Evolutionary conservation across 2,113 vertebrate genomes (phyloP).

Genomic region (Ceyx margarethae): DNA sequence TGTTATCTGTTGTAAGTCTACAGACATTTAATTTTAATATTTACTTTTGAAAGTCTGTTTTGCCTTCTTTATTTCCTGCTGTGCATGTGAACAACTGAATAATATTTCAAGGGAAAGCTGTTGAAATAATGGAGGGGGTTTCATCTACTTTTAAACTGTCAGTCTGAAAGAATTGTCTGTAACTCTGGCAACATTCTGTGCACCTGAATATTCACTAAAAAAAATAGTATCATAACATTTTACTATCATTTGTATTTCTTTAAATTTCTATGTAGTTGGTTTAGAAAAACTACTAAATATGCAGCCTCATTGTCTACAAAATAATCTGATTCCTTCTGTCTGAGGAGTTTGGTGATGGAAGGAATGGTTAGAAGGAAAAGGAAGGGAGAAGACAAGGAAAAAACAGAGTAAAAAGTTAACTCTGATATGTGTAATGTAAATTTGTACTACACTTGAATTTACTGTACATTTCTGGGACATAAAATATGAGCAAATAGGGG

Average conservation of each 20-base stretch:
- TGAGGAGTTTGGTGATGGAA: background rate
- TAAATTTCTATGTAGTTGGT: background rate
- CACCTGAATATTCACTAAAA: background rate
- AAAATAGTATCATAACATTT: conserved; percentile 1
- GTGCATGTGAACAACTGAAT: conserved; percentile 51
- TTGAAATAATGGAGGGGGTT: background rate
- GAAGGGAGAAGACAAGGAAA: background rate
- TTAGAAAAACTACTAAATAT: background rate
- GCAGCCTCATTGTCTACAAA: background rate
- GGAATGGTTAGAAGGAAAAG: background rate
- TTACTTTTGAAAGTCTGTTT: conserved; percentile 61
- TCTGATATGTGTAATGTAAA: background rate
- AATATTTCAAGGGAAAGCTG: conserved; percentile 61
- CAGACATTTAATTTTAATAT: conserved; percentile 70
- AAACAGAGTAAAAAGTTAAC: background rate
- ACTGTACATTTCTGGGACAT: background rate
- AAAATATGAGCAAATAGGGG: background rate
- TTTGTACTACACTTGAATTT: background rate
- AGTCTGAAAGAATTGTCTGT: background rate
- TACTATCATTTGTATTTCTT: background rate
- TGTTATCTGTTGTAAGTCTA: conserved; percentile 50
- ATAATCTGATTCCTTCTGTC: background rate
- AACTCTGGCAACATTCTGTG: conserved; percentile 7
- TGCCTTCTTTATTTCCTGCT: conserved; percentile 62
- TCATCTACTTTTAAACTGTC: conserved; percentile 7